phyloP scores from a whole-genome alignment of 1,140 invertebrate species.

The Dryas iulia region DNA sequence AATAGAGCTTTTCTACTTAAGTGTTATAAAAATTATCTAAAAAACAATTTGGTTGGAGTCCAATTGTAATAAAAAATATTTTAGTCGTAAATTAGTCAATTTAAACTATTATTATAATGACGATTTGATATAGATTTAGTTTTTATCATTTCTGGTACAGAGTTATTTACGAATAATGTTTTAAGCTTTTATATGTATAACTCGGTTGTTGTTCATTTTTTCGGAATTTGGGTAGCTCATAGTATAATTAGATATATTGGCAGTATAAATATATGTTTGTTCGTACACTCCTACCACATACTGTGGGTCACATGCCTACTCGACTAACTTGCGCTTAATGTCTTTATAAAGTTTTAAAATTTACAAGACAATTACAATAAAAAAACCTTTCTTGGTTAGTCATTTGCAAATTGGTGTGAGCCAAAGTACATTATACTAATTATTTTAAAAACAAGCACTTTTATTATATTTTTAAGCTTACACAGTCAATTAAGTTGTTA shows the following conservation, averaged over 20 bases:
- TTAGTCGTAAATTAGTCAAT: slow-evolving; percentile 68
- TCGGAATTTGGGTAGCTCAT: slow-evolving; percentile 65
- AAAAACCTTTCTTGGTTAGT: background rate
- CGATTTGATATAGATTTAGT: slow-evolving; percentile 60
- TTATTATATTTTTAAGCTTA: background rate
- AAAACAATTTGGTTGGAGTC: slow-evolving; percentile 58
- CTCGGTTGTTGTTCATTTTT: slow-evolving; percentile 60
- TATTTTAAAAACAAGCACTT: background rate
- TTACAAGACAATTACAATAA: no score
- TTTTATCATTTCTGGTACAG: slow-evolving; percentile 53
- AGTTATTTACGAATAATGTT: slow-evolving; percentile 47
- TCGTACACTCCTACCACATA: background rate
- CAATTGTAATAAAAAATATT: slow-evolving; percentile 58
- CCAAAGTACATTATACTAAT: background rate
- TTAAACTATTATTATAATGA: slow-evolving; percentile 54
- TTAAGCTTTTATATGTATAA: slow-evolving; percentile 66
- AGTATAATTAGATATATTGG: slow-evolving; percentile 37
- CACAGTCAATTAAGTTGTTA: slow-evolving; percentile 1
- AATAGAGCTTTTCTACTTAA: slow-evolving; percentile 59
- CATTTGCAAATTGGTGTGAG: background rate
- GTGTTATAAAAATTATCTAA: slow-evolving; percentile 52
- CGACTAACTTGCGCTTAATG: background rate
- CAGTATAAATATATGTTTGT: slow-evolving; percentile 19
- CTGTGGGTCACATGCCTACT: background rate
- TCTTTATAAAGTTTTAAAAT: no score